Conservation (phyloP, 2,113 vertebrate species). For the Pithys albifrons region DNA sequence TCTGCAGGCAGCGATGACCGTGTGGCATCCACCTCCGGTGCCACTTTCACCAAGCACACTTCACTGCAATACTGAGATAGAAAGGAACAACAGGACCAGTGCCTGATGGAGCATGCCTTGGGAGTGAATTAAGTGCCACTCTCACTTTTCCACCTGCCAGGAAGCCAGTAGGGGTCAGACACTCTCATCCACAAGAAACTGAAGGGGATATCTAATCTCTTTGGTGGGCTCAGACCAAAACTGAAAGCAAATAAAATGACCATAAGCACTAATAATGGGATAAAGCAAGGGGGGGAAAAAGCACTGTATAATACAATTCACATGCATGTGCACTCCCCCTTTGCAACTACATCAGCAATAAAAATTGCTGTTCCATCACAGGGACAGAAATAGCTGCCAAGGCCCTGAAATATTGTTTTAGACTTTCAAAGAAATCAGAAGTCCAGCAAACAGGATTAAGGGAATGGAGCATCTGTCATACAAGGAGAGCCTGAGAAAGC, state of each 20-base stretch:
- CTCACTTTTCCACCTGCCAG: not conserved
- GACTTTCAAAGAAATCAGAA: not conserved
- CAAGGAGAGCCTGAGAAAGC: not conserved
- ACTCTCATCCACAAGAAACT: not conserved
- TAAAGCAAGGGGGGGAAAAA: not conserved
- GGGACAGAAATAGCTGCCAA: not conserved
- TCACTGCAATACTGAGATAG: not conserved
- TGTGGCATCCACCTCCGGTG: not conserved
- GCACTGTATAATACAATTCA: not conserved
- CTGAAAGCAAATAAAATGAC: not conserved
- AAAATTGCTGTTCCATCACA: not conserved
- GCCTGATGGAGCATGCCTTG: not conserved
- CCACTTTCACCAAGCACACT: not conserved
- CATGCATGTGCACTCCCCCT: not conserved
- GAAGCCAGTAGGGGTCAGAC: not conserved
- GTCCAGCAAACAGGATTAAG: not conserved
- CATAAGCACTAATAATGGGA: not conserved
- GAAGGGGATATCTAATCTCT: not conserved
- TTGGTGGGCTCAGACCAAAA: not conserved
- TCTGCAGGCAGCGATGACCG: not conserved
- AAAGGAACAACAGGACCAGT: not conserved
- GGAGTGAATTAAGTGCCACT: slow-evolving; percentile 1
- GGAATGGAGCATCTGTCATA: not conserved
- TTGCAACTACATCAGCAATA: not conserved
- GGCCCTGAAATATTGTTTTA: not conserved